These are phyloP conservation scores for Drosophila paramelanica DNA, from an alignment of 2,888 invertebrate species.

Conservation along the genomic window DNA sequence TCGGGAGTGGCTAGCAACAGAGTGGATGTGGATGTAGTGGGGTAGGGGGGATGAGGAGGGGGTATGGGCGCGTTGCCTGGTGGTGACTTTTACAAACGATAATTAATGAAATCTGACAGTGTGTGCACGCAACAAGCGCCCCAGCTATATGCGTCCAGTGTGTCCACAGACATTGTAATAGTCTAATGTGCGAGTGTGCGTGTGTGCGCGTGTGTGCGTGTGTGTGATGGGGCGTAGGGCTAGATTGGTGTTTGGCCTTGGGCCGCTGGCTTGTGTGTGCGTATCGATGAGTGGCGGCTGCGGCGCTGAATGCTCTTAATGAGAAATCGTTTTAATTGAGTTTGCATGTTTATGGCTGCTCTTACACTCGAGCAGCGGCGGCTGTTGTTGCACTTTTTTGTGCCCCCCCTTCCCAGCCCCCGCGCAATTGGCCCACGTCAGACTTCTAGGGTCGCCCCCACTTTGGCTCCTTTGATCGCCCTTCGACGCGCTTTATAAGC, in stretches of 20 bases:
- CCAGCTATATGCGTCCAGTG: not conserved
- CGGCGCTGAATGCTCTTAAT: slow-evolving; percentile 69
- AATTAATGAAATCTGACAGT: slow-evolving; percentile 82
- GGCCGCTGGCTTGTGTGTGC: slow-evolving; percentile 1
- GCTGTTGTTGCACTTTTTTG: slow-evolving; percentile 48
- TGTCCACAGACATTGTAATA: slow-evolving; percentile 9
- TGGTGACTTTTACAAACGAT: slow-evolving; percentile 78
- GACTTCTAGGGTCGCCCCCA: too few species aligned
- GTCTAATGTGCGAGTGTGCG: slow-evolving; percentile 4
- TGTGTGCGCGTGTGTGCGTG: not conserved
- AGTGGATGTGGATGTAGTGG: not conserved
- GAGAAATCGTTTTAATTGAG: slow-evolving; percentile 82
- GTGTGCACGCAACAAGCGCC: slow-evolving; percentile 35
- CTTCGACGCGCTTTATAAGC: slow-evolving; percentile 39
- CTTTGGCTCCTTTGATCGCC: slow-evolving; percentile 5
- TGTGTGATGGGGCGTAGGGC: not conserved
- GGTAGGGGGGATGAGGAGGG: not conserved
- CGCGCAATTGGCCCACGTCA: too few species aligned
- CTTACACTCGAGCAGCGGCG: slow-evolving; percentile 57
- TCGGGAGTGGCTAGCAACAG: not conserved
- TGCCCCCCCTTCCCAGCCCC: too few species aligned
- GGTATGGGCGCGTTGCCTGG: slow-evolving; percentile 40
- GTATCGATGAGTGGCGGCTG: slow-evolving; percentile 67
- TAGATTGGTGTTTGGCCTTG: slow-evolving; percentile 1
- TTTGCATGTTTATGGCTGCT: slow-evolving; percentile 82